Evolutionary conservation across 2,113 vertebrate genomes (phyloP).

Genomic region (Dasyornis broadbenti): DNA sequence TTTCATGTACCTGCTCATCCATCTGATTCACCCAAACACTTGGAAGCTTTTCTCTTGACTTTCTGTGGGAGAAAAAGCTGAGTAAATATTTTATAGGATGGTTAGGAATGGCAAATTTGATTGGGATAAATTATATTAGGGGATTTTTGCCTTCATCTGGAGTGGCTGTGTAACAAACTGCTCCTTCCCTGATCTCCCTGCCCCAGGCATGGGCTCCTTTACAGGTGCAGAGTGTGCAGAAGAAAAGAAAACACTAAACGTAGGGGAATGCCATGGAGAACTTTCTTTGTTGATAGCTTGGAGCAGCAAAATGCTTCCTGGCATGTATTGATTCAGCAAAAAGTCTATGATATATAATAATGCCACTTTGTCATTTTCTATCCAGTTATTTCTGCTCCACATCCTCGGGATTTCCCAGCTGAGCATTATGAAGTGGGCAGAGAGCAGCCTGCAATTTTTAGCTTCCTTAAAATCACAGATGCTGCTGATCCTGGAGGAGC

Average conservation of each 20-base stretch:
- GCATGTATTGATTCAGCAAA: neutral
- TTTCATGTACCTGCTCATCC: neutral
- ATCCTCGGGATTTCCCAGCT: neutral
- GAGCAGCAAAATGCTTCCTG: neutral
- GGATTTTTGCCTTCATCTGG: neutral
- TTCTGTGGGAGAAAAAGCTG: neutral
- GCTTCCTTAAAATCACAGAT: accelerated
- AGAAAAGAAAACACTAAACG: neutral
- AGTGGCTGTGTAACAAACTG: neutral
- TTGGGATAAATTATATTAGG: neutral
- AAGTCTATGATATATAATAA: neutral
- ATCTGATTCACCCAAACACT: neutral
- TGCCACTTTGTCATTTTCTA: neutral
- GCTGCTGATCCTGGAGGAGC: neutral
- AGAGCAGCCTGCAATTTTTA: neutral
- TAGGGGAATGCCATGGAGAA: neutral
- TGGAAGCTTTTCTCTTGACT: neutral
- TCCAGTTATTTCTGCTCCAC: neutral
- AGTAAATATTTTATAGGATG: neutral
- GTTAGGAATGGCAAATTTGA: neutral
- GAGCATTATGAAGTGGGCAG: neutral
- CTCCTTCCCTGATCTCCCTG: neutral
- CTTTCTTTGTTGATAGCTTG: neutral
- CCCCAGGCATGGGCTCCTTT: neutral
- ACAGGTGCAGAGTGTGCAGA: accelerated